A percentile compares a stretch with the other conserved stretches of the same genome.
phyloP scores from a whole-genome alignment of 2,888 invertebrate genomes.

The Tenthredo mesomela region DNA sequence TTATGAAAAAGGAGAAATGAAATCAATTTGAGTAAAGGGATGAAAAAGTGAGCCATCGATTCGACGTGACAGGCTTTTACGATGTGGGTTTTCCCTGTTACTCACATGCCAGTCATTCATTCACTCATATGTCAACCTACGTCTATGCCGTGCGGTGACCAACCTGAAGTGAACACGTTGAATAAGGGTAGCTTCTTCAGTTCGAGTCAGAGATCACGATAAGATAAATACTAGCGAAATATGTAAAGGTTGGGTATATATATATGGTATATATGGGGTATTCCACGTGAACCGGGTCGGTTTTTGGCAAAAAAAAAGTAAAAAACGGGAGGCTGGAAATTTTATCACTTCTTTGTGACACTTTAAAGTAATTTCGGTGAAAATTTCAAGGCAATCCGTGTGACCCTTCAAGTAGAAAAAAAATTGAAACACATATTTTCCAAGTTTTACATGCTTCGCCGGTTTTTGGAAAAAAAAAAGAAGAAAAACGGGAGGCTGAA shows the following conservation, averaged over 20 bases:
- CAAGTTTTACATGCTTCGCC: too few species aligned
- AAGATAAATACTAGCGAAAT: not conserved
- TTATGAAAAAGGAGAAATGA: not conserved
- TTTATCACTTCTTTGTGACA: too few species aligned
- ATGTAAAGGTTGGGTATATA: not conserved
- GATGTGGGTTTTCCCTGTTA: constrained; percentile 15
- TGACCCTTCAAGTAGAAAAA: too few species aligned
- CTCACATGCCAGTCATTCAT: constrained; percentile 22
- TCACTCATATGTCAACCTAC: constrained; percentile 25
- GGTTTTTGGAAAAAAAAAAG: too few species aligned
- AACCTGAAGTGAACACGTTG: not conserved
- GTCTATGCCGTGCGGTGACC: constrained; percentile 11
- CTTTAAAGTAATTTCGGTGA: too few species aligned
- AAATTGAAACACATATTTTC: too few species aligned
- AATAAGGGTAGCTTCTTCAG: constrained; percentile 18
- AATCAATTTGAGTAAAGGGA: constrained; percentile 17
- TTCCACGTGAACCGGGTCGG: too few species aligned
- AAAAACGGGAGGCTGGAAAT: too few species aligned
- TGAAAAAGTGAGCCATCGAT: constrained; percentile 17
- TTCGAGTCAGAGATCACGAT: not conserved
- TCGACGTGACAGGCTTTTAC: constrained; percentile 24
- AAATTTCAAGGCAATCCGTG: too few species aligned
- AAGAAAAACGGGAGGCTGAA: too few species aligned
- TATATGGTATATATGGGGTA: too few species aligned
- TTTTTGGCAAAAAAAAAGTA: too few species aligned